Evolutionary conservation across 2,888 invertebrate species (phyloP).

Genomic region (Notodonta dromedarius): DNA sequence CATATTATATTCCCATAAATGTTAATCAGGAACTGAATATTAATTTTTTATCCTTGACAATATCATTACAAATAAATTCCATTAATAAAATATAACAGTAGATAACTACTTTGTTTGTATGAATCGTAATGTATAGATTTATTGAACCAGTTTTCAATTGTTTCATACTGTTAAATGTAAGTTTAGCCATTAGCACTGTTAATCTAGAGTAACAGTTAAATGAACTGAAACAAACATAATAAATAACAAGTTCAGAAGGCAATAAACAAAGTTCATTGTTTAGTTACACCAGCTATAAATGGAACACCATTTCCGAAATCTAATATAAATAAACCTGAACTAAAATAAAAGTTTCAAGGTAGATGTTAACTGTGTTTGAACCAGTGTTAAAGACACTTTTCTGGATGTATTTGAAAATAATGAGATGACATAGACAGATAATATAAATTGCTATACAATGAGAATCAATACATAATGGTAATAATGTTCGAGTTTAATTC

Average conservation of each 20-base stretch:
- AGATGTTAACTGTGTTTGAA: background rate
- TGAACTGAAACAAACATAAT: conserved; percentile 24
- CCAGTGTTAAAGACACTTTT: background rate
- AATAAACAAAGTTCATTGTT: conserved; percentile 22
- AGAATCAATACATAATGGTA: too few relatives aligned
- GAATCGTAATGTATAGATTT: background rate
- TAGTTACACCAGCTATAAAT: conserved; percentile 14
- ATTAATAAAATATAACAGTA: background rate
- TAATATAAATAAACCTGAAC: conserved; percentile 1
- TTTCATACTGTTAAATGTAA: background rate
- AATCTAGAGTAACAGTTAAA: background rate
- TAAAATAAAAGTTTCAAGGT: conserved; percentile 5
- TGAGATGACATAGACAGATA: too few relatives aligned
- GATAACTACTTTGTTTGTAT: background rate
- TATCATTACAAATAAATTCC: background rate
- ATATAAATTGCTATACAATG: too few relatives aligned
- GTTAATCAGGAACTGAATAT: background rate
- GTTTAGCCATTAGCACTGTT: background rate
- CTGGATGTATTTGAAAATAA: too few relatives aligned
- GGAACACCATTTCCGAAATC: conserved; percentile 18
- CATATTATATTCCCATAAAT: conserved; percentile 12
- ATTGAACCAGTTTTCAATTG: background rate
- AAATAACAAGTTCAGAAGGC: conserved; percentile 26
- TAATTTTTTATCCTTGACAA: background rate
- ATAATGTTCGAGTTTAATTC: too few relatives aligned